These are phyloP conservation scores for Beris chalybata DNA, from an alignment of 2,888 invertebrate genomes.

Conservation along the genomic window DNA sequence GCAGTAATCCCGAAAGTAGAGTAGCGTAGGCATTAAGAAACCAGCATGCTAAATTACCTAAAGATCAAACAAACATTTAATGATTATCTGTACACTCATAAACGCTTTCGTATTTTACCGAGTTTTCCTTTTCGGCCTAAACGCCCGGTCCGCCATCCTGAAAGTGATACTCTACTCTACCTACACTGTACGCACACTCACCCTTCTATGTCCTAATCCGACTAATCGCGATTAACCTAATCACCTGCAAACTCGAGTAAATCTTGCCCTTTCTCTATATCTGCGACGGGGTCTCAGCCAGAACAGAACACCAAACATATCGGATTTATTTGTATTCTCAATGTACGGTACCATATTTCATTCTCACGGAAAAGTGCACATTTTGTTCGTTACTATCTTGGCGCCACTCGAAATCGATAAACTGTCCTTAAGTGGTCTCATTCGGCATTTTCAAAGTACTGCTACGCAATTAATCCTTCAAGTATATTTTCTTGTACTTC, in stretches of 20 bases:
- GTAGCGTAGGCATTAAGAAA: too few relatives aligned
- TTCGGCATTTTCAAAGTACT: conserved; percentile 28
- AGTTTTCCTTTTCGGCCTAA: background rate
- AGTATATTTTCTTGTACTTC: conserved; percentile 9
- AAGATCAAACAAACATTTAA: too few relatives aligned
- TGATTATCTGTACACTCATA: too few relatives aligned
- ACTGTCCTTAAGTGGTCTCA: conserved; percentile 31
- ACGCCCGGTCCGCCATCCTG: background rate
- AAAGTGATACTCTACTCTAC: conserved; percentile 15
- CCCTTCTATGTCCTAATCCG: conserved; percentile 12
- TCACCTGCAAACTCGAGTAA: conserved; percentile 23
- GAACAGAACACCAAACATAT: too few relatives aligned
- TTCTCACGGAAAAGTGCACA: conserved; percentile 12
- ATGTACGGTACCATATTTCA: conserved; percentile 6
- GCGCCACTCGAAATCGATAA: conserved; percentile 29
- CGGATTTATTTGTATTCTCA: too few relatives aligned
- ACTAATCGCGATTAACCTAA: conserved; percentile 28
- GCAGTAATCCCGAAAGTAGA: too few relatives aligned
- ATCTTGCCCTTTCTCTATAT: conserved; percentile 6
- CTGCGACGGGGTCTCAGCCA: too few relatives aligned
- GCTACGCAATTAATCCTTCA: conserved; percentile 28
- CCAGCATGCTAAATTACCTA: too few relatives aligned
- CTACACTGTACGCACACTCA: background rate
- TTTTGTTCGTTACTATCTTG: conserved; percentile 24
- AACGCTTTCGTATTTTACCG: too few relatives aligned